phyloP scores from a whole-genome alignment of 2,797 vertebrate genomes.

The Leptoclinus maculatus region DNA sequence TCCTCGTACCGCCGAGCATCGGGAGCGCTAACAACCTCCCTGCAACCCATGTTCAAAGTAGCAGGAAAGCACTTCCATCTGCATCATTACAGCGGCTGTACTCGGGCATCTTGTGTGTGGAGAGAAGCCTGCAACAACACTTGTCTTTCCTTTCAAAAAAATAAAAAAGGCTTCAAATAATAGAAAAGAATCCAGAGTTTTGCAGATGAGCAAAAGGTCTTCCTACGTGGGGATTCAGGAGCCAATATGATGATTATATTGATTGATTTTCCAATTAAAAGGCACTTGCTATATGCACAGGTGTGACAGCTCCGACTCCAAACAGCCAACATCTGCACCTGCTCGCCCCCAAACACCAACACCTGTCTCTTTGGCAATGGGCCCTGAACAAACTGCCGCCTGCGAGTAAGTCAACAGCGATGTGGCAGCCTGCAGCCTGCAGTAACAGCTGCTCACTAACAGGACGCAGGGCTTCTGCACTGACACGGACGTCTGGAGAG shows the following conservation, averaged over 20 bases:
- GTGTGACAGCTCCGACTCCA: slow-evolving; percentile 29
- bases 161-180: not conserved
- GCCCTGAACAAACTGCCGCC: slow-evolving; percentile 40
- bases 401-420: slow-evolving; percentile 45
- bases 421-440: slow-evolving; percentile 42
- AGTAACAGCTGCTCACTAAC: slow-evolving; percentile 55
- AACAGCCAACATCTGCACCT: slow-evolving; percentile 57
- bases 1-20: slow-evolving; percentile 21
- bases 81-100: slow-evolving; percentile 43
- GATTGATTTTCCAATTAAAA: slow-evolving; percentile 13
- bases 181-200: not conserved
- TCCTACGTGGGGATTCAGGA: not conserved
- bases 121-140: slow-evolving; percentile 2
- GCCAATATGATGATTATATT: not conserved
- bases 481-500: slow-evolving; percentile 3
- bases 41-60: slow-evolving; percentile 46
- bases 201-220: no score
- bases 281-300: slow-evolving; percentile 38
- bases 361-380: slow-evolving; percentile 61
- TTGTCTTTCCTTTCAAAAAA: no score
- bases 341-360: slow-evolving; percentile 56
- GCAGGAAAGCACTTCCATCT: slow-evolving; percentile 38
- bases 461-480: slow-evolving; percentile 29
- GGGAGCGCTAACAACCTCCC: slow-evolving; percentile 21
- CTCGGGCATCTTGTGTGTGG: slow-evolving; percentile 10